Evolutionary conservation across 37 sponge, comb jelly and placozoan genomes (phyloP).

Genomic region (Geodia barretti): DNA sequence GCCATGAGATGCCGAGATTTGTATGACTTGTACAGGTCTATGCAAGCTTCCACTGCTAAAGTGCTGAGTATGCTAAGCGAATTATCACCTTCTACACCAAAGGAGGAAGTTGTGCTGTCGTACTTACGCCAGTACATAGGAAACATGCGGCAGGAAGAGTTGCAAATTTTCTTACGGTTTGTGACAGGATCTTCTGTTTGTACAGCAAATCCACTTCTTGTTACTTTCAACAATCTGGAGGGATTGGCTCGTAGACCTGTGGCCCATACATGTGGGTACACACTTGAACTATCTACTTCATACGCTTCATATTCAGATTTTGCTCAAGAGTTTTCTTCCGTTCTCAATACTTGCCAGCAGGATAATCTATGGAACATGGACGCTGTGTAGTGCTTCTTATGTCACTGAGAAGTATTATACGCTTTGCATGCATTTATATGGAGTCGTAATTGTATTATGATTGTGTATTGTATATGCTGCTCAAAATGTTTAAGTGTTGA

Average conservation of each 20-base stretch:
- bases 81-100: background rate
- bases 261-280: constrained; percentile 7
- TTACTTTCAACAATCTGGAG: background rate
- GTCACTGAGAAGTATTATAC: too few relatives aligned
- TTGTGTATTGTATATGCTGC: too few relatives aligned
- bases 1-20: background rate
- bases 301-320: constrained; percentile 28
- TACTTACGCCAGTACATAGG: constrained; percentile 31
- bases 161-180: constrained; percentile 23
- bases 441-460: too few relatives aligned
- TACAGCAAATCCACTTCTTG: background rate
- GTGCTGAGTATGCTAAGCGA: constrained; percentile 16
- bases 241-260: constrained; percentile 21
- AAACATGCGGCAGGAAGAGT: constrained; percentile 8
- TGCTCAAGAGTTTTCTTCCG: constrained; percentile 2
- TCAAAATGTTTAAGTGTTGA: too few relatives aligned
- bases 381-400: too few relatives aligned
- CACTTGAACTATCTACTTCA: constrained; percentile 8
- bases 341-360: background rate
- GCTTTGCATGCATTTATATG: too few relatives aligned
- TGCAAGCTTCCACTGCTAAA: constrained; percentile 16
- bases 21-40: background rate
- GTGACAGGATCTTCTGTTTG: constrained; percentile 23
- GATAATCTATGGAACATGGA: constrained; percentile 23
- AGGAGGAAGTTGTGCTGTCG: constrained; percentile 7